Conservation (phyloP, 2,797 vertebrate species). For the Pangasius sanitwongsei region DNA sequence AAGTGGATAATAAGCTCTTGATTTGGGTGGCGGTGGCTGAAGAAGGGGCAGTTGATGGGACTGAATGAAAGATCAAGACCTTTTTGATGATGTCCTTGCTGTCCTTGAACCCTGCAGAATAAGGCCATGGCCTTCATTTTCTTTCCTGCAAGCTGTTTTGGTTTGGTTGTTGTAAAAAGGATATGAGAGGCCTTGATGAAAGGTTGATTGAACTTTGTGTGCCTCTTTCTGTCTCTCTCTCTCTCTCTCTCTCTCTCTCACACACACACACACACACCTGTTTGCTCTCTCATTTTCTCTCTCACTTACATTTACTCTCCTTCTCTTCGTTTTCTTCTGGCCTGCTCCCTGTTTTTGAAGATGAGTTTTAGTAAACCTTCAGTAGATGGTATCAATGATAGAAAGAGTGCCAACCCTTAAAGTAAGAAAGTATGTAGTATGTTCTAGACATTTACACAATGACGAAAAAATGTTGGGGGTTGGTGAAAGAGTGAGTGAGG, state of each 20-base stretch:
- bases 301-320: not conserved
- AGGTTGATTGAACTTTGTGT: conserved; percentile 63
- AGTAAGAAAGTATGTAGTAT: not conserved
- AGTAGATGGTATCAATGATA: conserved; percentile 25
- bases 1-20: conserved; percentile 46
- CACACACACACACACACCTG: not conserved
- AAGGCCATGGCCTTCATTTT: conserved; percentile 48
- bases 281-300: conserved; percentile 9
- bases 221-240: not conserved
- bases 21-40: conserved; percentile 32
- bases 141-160: conserved; percentile 51
- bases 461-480: not conserved
- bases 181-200: conserved; percentile 61
- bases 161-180: conserved; percentile 35
- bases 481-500: conserved; percentile 26
- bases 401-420: not conserved
- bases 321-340: not conserved
- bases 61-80: conserved; percentile 43
- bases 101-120: conserved; percentile 17
- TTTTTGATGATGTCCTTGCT: conserved; percentile 36
- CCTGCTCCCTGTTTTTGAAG: not conserved
- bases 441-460: not conserved
- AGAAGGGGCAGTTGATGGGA: not conserved
- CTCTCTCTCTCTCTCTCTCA: not conserved
- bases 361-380: conserved; percentile 40